Conservation (phyloP, 1,140 invertebrate genomes). For the Caerostris extrusa region DNA sequence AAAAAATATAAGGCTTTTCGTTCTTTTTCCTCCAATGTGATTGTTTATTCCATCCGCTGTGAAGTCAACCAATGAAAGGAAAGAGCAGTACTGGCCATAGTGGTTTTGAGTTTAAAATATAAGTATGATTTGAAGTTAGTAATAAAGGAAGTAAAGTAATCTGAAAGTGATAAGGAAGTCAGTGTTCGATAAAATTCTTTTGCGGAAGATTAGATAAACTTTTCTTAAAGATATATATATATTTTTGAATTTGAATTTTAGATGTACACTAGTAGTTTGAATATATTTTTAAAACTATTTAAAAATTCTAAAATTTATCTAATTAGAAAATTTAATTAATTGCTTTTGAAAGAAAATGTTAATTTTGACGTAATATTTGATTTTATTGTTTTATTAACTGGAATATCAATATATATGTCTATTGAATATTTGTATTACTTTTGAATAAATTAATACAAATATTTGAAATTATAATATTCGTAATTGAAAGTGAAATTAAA, state of each 20-base stretch:
- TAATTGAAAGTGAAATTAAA: no score
- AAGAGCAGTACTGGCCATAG: neutral
- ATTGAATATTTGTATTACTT: no score
- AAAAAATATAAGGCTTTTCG: neutral
- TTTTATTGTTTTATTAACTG: no score
- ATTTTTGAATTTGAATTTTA: neutral
- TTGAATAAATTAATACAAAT: no score
- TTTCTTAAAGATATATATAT: neutral
- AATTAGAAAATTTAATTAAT: no score
- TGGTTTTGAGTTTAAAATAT: neutral
- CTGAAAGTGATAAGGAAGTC: slow-evolving; percentile 9
- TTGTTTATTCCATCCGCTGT: slow-evolving; percentile 48
- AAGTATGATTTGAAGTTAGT: neutral
- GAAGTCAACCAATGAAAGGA: slow-evolving; percentile 57
- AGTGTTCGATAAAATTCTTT: neutral
- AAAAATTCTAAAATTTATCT: no score
- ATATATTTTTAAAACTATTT: neutral
- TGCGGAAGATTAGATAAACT: neutral
- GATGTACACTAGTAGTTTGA: neutral
- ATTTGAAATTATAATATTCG: no score
- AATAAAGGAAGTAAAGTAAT: neutral
- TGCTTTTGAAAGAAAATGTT: no score
- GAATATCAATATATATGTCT: no score
- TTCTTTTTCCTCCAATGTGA: neutral
- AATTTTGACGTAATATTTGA: no score